phyloP scores from a whole-genome alignment of 2,113 vertebrate species.

The Dicrurus megarhynchus region DNA sequence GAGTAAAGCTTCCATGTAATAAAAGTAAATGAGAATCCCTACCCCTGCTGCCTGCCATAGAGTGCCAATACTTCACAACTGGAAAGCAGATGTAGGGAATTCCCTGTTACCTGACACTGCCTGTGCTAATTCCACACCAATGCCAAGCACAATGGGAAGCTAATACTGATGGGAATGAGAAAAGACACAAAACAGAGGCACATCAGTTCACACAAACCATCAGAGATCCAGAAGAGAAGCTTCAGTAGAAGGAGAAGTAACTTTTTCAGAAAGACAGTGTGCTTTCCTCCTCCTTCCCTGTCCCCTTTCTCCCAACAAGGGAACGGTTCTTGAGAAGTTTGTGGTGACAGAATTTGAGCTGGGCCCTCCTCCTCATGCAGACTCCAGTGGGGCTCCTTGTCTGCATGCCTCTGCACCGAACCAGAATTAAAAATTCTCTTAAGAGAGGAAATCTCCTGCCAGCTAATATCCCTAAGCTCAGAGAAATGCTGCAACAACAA shows the following conservation, averaged over 20 bases:
- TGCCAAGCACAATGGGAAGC: not conserved
- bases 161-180: not conserved
- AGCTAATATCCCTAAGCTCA: not conserved
- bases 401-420: not conserved
- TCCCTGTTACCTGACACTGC: not conserved
- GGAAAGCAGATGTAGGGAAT: not conserved
- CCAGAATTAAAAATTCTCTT: constrained; percentile 57
- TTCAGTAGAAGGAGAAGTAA: not conserved
- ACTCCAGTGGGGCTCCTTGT: not conserved
- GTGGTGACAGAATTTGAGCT: not conserved
- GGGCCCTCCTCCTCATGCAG: not conserved
- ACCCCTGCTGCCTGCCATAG: not conserved
- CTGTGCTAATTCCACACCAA: not conserved
- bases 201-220: not conserved
- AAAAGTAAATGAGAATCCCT: constrained; percentile 45
- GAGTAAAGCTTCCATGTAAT: constrained; percentile 11
- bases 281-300: not conserved
- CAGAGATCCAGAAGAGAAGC: not conserved
- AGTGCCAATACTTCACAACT: not conserved
- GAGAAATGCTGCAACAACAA: constrained; percentile 2
- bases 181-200: not conserved
- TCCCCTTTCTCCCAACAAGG: not conserved
- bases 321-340: not conserved
- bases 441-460: constrained; percentile 51
- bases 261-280: not conserved